Evolutionary conservation across 1,140 invertebrate species (phyloP), one percentile per base, ranked within the genome.

Genomic region (Aphelenchoides besseyi): DNA sequence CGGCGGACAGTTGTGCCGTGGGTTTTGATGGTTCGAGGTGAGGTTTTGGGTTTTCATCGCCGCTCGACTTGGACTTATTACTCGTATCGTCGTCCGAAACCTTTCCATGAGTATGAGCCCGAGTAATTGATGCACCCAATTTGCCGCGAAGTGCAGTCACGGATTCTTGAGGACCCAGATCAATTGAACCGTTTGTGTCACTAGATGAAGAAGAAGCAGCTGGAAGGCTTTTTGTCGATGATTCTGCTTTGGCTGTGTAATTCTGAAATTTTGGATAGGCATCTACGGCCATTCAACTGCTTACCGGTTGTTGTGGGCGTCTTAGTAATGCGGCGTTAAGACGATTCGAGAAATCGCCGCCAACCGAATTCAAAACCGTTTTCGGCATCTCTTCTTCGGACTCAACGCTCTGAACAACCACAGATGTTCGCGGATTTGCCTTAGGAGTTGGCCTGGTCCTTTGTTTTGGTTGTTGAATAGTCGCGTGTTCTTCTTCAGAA

Each of bases 311-410:
- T 59, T 59, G 55, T 5, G 18, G 55, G 32, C 18, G 5, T 29
- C 55, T 28, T 16, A 59, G 18, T 8, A 59, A 23, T 28, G 55
- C 55, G 5, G 5, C 5, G 23, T 59, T 59, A 12, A 59, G 55
- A 33, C 55, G 55, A 33, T 23, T 59, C 5, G 55, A 59, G 18
- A 59, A 59, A 23, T 59, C 55, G 18, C 32, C 55, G 55, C 55
- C 23, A 5, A 59, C 55, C 18, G 55, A 59, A 33, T 59, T 59
- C 55, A 59, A 33, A 5, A 59, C 55, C 5, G 5, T 59, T 33
- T 59, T 59, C 5, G 55, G 55, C 55, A 59, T 59, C 18, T 59
- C 55, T 33, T 59, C 55, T 5, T 5, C 55, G 12, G 18, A 12
- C 5, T 8, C 18, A 28, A 23, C 5, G 5, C 5, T 18, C 23